Percentiles rank a stretch among this genome's conserved stretches.
Evolutionary conservation across 2,113 vertebrate genomes (phyloP).

Genomic region (Balaeniceps rex): DNA sequence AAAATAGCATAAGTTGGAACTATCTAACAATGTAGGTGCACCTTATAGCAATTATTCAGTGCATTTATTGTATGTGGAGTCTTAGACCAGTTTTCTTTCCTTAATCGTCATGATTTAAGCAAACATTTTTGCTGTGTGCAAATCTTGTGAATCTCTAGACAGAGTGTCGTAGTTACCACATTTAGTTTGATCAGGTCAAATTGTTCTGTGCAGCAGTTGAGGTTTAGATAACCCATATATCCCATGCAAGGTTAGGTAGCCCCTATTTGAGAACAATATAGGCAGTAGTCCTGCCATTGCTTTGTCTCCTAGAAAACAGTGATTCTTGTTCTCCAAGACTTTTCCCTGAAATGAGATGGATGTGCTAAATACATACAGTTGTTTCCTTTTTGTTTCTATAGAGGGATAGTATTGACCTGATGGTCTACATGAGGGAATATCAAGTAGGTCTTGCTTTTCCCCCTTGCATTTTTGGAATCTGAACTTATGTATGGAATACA

Average conservation of each 20-base stretch:
- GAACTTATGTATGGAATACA: neutral
- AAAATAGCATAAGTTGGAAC: neutral
- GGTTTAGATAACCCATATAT: neutral
- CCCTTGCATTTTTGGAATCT: neutral
- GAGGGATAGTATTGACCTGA: neutral
- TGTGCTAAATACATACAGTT: neutral
- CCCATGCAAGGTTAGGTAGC: accelerated
- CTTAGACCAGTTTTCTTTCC: neutral
- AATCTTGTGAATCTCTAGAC: neutral
- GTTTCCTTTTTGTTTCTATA: neutral
- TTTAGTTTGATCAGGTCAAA: neutral
- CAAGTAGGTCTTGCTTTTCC: neutral
- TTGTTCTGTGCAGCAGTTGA: neutral
- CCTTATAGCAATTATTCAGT: neutral
- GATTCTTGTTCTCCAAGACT: neutral
- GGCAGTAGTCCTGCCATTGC: neutral
- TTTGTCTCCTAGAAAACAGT: neutral
- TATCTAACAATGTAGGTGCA: neutral
- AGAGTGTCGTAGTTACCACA: neutral
- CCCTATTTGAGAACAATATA: neutral
- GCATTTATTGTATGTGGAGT: neutral
- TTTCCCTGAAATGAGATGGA: neutral
- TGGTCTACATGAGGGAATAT: neutral
- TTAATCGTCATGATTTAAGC: neutral
- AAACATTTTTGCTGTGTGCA: neutral